A percentile compares a stretch with the other conserved stretches of the same genome.
These are phyloP conservation scores for Diogma glabrata DNA, from an alignment of 2,888 invertebrate species.

Conservation along the genomic window DNA sequence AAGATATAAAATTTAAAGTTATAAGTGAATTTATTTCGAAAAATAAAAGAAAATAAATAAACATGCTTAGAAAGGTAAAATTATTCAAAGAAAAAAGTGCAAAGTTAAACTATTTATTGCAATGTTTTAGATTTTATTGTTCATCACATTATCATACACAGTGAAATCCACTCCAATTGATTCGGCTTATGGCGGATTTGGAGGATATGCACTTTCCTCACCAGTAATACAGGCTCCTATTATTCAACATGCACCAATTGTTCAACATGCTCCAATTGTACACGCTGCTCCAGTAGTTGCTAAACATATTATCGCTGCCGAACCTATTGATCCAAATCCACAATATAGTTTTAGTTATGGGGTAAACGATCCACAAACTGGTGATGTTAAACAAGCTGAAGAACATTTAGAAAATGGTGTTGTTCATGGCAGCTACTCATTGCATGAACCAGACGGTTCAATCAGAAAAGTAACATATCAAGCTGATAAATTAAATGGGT, in stretches of 20 bases:
- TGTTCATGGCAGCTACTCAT: constrained; percentile 51
- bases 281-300: constrained; percentile 17
- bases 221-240: constrained; percentile 9
- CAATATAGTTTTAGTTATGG: constrained; percentile 44
- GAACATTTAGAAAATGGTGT: constrained; percentile 48
- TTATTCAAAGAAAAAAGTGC: too few species aligned
- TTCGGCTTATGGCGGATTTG: constrained; percentile 19
- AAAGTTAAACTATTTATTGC: too few species aligned
- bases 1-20: too few species aligned
- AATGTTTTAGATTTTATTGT: too few species aligned
- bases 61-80: too few species aligned
- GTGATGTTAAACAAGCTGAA: constrained; percentile 42
- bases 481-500: constrained; percentile 53
- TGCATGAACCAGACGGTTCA: constrained; percentile 52
- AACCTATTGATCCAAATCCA: constrained; percentile 40
- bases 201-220: constrained; percentile 21
- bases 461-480: constrained; percentile 51
- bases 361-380: constrained; percentile 50
- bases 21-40: too few species aligned
- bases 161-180: constrained; percentile 31
- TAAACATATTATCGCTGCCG: constrained; percentile 18
- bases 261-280: too few species aligned
- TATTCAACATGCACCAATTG: constrained; percentile 11
- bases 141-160: too few species aligned
- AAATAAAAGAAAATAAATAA: too few species aligned